Conservation (phyloP, 2,113 vertebrate species). For the Alectura lathami region DNA sequence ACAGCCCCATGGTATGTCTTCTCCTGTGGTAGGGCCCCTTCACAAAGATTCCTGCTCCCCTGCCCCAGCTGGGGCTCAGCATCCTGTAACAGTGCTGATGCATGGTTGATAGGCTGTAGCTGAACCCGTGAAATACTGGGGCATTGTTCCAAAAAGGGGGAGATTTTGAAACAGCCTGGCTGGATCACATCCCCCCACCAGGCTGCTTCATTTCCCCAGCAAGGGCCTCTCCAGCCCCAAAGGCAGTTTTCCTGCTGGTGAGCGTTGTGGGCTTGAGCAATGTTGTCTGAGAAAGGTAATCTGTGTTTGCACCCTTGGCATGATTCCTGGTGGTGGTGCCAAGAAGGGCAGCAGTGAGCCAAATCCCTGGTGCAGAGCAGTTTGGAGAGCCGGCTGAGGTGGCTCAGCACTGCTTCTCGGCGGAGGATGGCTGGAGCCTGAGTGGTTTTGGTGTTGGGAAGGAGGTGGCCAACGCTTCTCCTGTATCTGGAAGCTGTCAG, state of each 20-base stretch:
- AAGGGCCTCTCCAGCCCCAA: neutral
- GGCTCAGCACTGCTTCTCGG: neutral
- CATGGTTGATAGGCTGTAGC: neutral
- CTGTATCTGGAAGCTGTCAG: neutral
- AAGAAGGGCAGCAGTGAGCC: neutral
- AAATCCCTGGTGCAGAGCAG: accelerated
- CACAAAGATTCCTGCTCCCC: neutral
- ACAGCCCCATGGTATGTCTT: neutral
- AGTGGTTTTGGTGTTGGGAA: neutral
- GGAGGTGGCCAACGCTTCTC: neutral
- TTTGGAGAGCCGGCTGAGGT: neutral
- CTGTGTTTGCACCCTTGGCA: neutral
- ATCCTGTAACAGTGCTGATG: neutral
- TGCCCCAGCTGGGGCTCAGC: neutral
- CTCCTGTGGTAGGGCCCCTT: neutral
- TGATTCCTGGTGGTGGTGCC: neutral
- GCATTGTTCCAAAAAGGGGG: neutral
- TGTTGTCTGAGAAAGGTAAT: neutral
- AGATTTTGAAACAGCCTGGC: neutral
- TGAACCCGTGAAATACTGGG: neutral
- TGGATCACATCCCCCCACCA: accelerated
- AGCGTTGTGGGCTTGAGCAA: neutral
- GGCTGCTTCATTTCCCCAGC: too few relatives aligned
- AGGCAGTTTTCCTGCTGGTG: neutral
- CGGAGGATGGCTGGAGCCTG: neutral